Base-by-base conservation (phyloP, 2,113 vertebrate genomes). In the Xiphias gladius region DNA sequence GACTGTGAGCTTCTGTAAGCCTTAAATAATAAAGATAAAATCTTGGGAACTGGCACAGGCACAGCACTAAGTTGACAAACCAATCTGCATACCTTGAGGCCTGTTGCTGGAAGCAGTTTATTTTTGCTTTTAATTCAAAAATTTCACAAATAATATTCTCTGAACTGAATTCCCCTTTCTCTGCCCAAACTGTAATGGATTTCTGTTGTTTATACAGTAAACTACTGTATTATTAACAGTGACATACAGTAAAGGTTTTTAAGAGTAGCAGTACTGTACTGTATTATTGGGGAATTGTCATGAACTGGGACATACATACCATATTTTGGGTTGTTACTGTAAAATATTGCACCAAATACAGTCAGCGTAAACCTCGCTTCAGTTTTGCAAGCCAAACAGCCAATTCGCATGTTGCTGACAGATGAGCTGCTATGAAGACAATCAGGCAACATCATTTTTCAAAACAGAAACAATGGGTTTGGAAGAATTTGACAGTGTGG, bases 1-100 rank as follows among this genome's bases (percentile, higher is more conserved):
- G 13, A 24, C 19, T 73, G 7, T 80, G 67, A 50, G 70, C 70
- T 39, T 50, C 62, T 59, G 24, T 75, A 69, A 76, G 72, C 64
- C 62, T 61, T 61, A 12, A 83, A 67, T 46, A 54, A 61, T 41
- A 62, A 61, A 26, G 41, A 67, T 78, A 35, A 67, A 16, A 54
- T 63, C 13, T 52, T 35, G 20, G 59, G 59, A 66, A 66, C 8
- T 24, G 50, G 30, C 48, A 55, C 1, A 46, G 37, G 22, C 39
- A 28, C 22, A 52, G 55, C 30, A 65, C 24, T 46, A 35, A 61
- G 43, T 14, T 58, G 66, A 59, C 30, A 58, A 43, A 73, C 28
- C 43, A 55, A 35, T 66, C 14, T 68, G 73, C 67, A 55, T 66
- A 76, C 54, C 62, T 73, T 39, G 22, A 61, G 30, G 16, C 52